These are phyloP conservation scores for Paracanthobrama guichenoti DNA, from an alignment of 2,113 vertebrate genomes.

Conservation along the genomic window DNA sequence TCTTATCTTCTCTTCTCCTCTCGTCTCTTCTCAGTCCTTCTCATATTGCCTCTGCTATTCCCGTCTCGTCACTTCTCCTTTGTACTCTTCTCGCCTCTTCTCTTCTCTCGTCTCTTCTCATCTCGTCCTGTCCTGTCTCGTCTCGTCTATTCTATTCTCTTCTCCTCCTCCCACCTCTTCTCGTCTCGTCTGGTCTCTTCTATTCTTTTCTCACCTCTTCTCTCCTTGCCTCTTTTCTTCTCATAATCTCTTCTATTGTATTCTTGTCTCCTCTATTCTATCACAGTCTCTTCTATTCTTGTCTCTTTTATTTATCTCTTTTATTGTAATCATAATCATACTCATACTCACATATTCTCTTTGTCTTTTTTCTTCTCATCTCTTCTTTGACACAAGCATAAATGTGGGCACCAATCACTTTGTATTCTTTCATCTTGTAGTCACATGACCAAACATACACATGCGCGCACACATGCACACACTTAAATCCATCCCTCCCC, in stretches of 20 bases:
- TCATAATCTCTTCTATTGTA: neutral
- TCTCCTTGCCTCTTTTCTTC: too few species aligned
- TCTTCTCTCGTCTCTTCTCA: neutral
- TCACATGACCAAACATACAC: constrained; percentile 1
- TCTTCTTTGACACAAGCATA: neutral
- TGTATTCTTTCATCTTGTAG: constrained; percentile 14
- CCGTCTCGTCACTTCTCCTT: neutral
- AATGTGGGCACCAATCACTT: constrained; percentile 6
- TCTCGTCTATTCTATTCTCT: neutral
- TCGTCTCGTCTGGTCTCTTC: neutral
- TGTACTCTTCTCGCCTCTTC: neutral
- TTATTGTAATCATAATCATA: too few species aligned
- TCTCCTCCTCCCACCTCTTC: neutral
- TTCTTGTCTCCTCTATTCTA: neutral
- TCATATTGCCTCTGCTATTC: neutral
- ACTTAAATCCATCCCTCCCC: constrained; percentile 15
- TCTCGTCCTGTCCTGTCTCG: neutral
- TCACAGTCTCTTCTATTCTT: neutral
- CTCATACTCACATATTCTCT: too few species aligned
- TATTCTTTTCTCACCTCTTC: constrained; percentile 37
- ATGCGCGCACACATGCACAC: neutral
- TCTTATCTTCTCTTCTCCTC: neutral
- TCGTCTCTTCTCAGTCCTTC: neutral
- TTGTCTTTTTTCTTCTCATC: neutral
- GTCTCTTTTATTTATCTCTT: neutral